Conservation (phyloP, 2,113 vertebrate species). For the Epinephelus fuscoguttatus region DNA sequence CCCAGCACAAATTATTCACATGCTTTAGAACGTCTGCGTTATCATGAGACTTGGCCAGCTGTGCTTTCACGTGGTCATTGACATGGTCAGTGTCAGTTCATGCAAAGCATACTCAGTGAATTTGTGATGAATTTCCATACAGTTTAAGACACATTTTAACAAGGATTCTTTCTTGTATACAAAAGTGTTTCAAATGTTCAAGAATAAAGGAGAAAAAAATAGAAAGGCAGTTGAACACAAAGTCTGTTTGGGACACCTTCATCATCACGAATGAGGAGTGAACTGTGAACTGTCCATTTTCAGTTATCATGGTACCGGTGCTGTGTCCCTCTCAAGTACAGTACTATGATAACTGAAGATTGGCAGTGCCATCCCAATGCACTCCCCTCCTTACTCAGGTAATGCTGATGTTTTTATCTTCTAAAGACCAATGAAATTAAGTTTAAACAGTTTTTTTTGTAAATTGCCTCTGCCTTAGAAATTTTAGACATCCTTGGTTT, state of each 20-base stretch:
- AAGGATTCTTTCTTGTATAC: neutral
- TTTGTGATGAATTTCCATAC: neutral
- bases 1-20: neutral
- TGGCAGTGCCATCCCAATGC: conserved; percentile 95
- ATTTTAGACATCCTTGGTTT: neutral
- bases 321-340: conserved; percentile 99
- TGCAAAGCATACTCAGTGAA: neutral
- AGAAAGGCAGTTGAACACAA: neutral
- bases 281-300: conserved; percentile 98
- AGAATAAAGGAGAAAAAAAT: neutral
- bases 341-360: conserved; percentile 99
- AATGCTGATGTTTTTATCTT: neutral
- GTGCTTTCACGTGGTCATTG: neutral
- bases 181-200: neutral
- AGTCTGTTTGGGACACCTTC: neutral
- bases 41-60: neutral
- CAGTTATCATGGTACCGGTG: conserved; percentile 99
- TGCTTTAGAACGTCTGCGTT: neutral
- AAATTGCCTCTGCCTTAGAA: neutral
- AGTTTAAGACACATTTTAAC: neutral
- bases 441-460: too few relatives aligned
- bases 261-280: conserved; percentile 20
- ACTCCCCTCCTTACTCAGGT: conserved; percentile 32
- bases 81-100: neutral
- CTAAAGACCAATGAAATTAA: neutral